phyloP scores from a whole-genome alignment of 2,797 vertebrate species.

The Knipowitschia caucasica region DNA sequence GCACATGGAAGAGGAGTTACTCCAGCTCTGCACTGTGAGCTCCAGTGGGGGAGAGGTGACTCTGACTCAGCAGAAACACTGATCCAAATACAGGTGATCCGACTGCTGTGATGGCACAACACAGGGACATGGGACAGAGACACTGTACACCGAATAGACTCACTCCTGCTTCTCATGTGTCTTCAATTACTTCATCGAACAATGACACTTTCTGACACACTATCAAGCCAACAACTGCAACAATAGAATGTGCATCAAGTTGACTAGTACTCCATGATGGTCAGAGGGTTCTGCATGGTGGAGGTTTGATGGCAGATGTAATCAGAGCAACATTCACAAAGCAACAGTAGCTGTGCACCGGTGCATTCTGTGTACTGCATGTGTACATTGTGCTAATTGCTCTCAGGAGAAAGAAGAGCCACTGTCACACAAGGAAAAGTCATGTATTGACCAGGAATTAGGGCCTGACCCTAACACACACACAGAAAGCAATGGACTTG shows the following conservation, averaged over 20 bases:
- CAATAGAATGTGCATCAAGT: not conserved
- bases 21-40: constrained; percentile 10
- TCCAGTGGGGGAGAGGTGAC: constrained; percentile 6
- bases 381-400: too few species aligned
- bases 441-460: constrained; percentile 55
- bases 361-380: constrained; percentile 40
- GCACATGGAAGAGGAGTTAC: constrained; percentile 25
- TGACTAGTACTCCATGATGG: not conserved
- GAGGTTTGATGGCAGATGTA: constrained; percentile 14
- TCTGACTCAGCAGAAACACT: not conserved
- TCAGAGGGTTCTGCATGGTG: not conserved
- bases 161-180: not conserved
- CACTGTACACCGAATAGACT: constrained; percentile 1
- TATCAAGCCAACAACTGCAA: too few species aligned
- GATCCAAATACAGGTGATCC: constrained; percentile 8
- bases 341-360: constrained; percentile 1
- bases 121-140: not conserved
- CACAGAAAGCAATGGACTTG: not conserved
- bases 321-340: constrained; percentile 7
- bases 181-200: not conserved
- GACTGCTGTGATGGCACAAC: constrained; percentile 5
- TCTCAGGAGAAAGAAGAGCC: constrained; percentile 46
- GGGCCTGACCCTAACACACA: constrained; percentile 41
- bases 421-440: constrained; percentile 41
- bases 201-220: not conserved